Conservation (phyloP, 2,888 invertebrate genomes). For the Stenolophus ochropezus region DNA sequence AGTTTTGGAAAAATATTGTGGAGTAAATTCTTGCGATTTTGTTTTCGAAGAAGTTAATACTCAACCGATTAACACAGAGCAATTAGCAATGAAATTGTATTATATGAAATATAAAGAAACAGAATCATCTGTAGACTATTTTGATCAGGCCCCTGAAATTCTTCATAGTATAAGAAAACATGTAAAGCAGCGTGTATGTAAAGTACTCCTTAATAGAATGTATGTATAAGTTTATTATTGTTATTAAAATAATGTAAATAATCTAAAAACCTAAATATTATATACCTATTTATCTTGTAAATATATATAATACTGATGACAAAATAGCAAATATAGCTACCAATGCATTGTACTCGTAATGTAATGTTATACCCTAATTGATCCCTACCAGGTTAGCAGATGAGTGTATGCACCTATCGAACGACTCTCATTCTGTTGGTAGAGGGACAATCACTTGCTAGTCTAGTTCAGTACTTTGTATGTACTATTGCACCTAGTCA, state of each 20-base stretch:
- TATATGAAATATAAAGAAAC: neutral
- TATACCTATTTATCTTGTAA: too few relatives aligned
- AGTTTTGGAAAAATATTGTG: too few relatives aligned
- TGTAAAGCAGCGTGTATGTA: neutral
- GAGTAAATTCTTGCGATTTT: too few relatives aligned
- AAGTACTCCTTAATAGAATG: neutral
- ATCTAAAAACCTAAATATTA: too few relatives aligned
- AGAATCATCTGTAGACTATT: neutral
- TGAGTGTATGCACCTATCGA: neutral
- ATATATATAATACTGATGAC: too few relatives aligned
- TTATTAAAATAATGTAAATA: too few relatives aligned
- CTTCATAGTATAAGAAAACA: neutral
- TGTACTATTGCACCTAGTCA: too few relatives aligned
- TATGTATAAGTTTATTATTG: too few relatives aligned
- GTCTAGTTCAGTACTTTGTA: too few relatives aligned
- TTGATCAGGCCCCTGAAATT: neutral
- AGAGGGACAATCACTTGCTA: neutral
- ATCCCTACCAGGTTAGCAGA: neutral
- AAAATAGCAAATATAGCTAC: too few relatives aligned
- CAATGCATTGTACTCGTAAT: neutral
- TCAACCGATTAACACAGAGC: too few relatives aligned
- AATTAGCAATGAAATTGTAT: neutral
- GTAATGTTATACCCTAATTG: neutral
- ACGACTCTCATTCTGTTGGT: neutral
- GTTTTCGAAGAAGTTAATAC: too few relatives aligned